Evolutionary conservation across 2,797 vertebrate species (phyloP).

Genomic region (Botia almorhae): DNA sequence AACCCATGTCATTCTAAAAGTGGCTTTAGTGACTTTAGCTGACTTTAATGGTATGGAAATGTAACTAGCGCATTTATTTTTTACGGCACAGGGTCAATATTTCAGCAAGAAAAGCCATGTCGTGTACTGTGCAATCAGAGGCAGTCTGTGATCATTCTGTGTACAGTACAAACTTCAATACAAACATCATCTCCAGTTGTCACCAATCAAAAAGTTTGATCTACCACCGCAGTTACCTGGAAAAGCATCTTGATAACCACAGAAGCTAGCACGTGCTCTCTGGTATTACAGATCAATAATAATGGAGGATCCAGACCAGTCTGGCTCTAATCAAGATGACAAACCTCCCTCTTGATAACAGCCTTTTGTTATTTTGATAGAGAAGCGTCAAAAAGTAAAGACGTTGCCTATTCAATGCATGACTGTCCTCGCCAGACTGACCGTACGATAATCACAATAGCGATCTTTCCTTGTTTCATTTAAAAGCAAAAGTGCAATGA

Average conservation of each 20-base stretch:
- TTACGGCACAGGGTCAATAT: background rate
- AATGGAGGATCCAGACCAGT: constrained; percentile 7
- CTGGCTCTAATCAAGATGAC: constrained; percentile 21
- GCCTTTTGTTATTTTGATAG: constrained; percentile 20
- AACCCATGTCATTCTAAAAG: constrained; percentile 41
- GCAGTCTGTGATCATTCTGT: background rate
- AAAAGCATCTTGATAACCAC: background rate
- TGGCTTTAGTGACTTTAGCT: constrained; percentile 17
- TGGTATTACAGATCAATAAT: constrained; percentile 26
- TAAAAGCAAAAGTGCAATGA: constrained; percentile 44
- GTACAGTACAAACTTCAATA: background rate
- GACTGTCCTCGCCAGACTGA: background rate
- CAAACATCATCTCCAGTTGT: background rate
- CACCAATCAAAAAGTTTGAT: constrained; percentile 13
- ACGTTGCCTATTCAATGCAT: constrained; percentile 21
- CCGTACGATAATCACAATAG: constrained; percentile 45
- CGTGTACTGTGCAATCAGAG: background rate
- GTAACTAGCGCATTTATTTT: background rate
- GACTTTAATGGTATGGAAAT: constrained; percentile 41
- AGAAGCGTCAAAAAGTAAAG: constrained; percentile 20
- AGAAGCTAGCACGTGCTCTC: background rate
- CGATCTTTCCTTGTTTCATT: constrained; percentile 37
- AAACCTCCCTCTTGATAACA: constrained; percentile 29
- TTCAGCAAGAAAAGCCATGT: background rate
- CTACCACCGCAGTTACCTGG: background rate